Base-by-base conservation (phyloP, 2,797 vertebrate genomes). In the Neosilurus hyrtlii region DNA sequence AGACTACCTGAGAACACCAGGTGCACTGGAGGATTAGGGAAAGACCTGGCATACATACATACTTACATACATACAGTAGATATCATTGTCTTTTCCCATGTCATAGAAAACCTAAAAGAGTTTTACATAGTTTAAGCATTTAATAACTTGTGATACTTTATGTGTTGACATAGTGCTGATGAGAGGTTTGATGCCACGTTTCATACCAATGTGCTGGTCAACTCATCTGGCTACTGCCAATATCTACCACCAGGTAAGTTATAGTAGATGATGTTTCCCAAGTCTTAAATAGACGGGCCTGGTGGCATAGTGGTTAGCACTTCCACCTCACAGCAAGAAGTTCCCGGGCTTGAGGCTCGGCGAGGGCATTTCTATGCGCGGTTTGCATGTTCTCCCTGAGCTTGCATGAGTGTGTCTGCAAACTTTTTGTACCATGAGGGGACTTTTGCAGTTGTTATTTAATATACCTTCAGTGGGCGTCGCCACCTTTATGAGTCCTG, bases 121-220 rank as follows among this genome's bases (percentile, higher is more conserved):
- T 67, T 68, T 79, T 75, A 52, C 14, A 37, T 11, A 71, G 66
- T n/a, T 52, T 76, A 65, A 83, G 57, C 9, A 35, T 43, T 66
- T 3, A 62, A 12, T n/a, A 62, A 63, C 56, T 1, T 62, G 43
- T 73, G 30, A 26, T 54, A 30, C 12, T 43, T 26, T 76, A 43
- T 77, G 57, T 82, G 77, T 62, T 49, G 86, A 24, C 63, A 83
- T 90, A 99, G 97, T 89, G 98, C 97, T 30, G 97, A 98, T 74
- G 97, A 98, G 89, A 93, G 95, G 52, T 97, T 97, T 82, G 97
- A 98, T 83, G 96, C 96, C 63, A 96, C 96, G 0, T 97, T 96
- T 91, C 96, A 95, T 86, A 97, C 96, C 87, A 98, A 98, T 1
- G 94, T 98, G 87, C 71, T 98, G 89, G 96, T 98, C 86, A 94